Conservation (phyloP, 1,140 invertebrate genomes). For the Sinonovacula constricta region DNA sequence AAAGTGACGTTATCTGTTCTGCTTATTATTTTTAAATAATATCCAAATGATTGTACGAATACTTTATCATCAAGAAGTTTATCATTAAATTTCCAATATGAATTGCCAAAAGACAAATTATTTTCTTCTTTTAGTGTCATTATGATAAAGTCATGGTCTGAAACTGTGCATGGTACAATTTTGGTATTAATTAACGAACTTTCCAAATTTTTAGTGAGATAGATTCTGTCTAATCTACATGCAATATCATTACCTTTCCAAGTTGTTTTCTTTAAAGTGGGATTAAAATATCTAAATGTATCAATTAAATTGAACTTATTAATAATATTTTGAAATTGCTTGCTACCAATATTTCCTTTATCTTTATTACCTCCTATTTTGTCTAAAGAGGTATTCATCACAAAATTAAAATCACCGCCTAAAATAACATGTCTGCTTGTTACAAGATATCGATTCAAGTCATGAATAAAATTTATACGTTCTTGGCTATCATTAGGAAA, state of each 20-base stretch:
- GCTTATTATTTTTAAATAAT: slow-evolving; percentile 36
- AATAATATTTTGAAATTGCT: slow-evolving; percentile 23
- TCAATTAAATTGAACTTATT: slow-evolving; percentile 53
- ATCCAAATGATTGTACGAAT: slow-evolving; percentile 38
- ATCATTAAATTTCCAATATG: slow-evolving; percentile 60
- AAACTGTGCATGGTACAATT: slow-evolving; percentile 45
- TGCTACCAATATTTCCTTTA: slow-evolving; percentile 27
- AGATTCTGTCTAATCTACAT: slow-evolving; percentile 58
- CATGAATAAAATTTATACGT: slow-evolving; percentile 48
- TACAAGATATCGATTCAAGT: slow-evolving; percentile 41
- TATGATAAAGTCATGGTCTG: slow-evolving; percentile 57
- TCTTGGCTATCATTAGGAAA: slow-evolving; percentile 36
- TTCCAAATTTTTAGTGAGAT: slow-evolving; percentile 33
- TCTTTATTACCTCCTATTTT: slow-evolving; percentile 53
- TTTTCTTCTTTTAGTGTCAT: slow-evolving; percentile 10
- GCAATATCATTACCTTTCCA: slow-evolving; percentile 37
- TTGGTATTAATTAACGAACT: slow-evolving; percentile 14
- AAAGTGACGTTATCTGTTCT: slow-evolving; percentile 12
- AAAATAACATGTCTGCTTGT: slow-evolving; percentile 42
- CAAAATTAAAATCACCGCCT: slow-evolving; percentile 59
- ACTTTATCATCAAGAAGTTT: slow-evolving; percentile 48
- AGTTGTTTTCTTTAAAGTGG: slow-evolving; percentile 37
- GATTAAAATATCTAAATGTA: slow-evolving; percentile 46
- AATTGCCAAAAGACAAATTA: slow-evolving; percentile 35
- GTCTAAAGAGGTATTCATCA: slow-evolving; percentile 47